A percentile compares a stretch with the other conserved stretches of the same genome.
Conservation (phyloP, 1,140 invertebrate species). For the Drosophila pallidifrons region DNA sequence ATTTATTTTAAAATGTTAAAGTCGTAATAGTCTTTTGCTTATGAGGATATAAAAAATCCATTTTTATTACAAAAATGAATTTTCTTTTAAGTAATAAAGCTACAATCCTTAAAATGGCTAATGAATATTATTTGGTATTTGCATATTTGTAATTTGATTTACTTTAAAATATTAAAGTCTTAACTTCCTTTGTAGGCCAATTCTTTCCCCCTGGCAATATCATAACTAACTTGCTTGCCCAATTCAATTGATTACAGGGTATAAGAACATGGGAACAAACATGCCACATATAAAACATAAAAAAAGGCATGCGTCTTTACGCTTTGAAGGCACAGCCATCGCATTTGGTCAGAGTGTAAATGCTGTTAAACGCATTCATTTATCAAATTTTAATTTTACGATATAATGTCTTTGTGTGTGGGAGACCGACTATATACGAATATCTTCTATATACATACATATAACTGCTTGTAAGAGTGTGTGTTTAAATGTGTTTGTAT, state of each 20-base stretch:
- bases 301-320: constrained; percentile 5
- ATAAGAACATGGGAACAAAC: not conserved
- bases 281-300: not conserved
- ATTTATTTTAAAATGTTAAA: too few relatives aligned
- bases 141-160: too few relatives aligned
- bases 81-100: too few relatives aligned
- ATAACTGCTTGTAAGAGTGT: not conserved
- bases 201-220: too few relatives aligned
- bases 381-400: constrained; percentile 76
- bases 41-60: too few relatives aligned
- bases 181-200: too few relatives aligned
- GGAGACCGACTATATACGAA: not conserved
- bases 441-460: constrained; percentile 7
- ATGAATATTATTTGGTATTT: too few relatives aligned
- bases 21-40: too few relatives aligned
- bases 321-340: not conserved
- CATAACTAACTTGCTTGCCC: not conserved
- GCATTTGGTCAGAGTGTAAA: constrained; percentile 63
- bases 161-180: too few relatives aligned
- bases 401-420: constrained; percentile 43
- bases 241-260: constrained; percentile 12
- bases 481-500: not conserved
- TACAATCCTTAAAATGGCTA: too few relatives aligned
- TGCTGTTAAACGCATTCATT: constrained; percentile 73
- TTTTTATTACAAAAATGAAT: too few relatives aligned